phyloP scores from a whole-genome alignment of 1,140 invertebrate genomes.

The Ylistrum balloti region DNA sequence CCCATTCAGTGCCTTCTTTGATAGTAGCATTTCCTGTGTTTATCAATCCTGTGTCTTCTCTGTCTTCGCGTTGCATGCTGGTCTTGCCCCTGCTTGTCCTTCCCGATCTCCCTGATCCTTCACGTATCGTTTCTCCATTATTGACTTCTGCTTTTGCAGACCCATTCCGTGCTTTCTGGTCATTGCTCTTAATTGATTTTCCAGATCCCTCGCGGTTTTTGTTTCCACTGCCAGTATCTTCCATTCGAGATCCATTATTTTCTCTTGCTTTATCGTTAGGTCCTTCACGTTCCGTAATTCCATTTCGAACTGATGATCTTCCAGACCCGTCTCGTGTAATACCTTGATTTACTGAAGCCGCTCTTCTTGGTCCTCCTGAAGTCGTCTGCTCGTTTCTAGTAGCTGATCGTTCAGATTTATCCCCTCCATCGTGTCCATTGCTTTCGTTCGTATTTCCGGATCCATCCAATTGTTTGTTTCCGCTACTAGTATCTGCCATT shows the following conservation, averaged over 20 bases:
- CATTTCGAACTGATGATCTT: too few species aligned
- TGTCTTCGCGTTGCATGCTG: background rate
- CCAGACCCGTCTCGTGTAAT: too few species aligned
- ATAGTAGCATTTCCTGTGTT: background rate
- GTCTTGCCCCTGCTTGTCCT: background rate
- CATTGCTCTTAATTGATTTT: background rate
- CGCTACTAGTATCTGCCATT: background rate
- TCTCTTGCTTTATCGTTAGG: too few species aligned
- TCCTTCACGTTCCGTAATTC: too few species aligned
- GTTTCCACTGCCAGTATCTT: too few species aligned
- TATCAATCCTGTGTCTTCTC: background rate
- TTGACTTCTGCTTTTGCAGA: background rate
- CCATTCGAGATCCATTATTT: too few species aligned
- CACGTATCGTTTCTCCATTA: background rate
- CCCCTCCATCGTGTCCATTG: background rate
- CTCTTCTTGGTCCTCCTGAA: background rate
- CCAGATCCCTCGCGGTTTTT: background rate
- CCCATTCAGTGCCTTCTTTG: background rate
- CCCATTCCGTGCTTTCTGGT: too few species aligned
- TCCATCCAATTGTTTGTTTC: background rate
- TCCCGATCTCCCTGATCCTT: background rate
- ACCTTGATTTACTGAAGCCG: background rate
- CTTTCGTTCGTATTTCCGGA: background rate
- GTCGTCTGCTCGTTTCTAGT: background rate
- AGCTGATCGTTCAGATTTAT: background rate